Conservation (phyloP, 2,113 vertebrate species). For the Tychaedon coryphoeus region DNA sequence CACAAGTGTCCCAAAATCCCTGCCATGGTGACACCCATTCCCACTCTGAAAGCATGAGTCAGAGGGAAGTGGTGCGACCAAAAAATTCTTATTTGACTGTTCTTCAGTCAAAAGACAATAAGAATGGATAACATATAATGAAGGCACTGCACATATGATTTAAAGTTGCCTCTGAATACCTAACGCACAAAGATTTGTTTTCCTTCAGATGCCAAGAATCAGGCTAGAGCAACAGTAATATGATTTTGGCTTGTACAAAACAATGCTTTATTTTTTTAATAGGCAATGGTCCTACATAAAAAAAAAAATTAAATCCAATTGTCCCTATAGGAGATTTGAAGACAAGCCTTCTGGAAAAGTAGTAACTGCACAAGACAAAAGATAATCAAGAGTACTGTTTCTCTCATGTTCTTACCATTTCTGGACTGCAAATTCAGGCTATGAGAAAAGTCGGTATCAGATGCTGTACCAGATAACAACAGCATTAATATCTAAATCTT, state of each 20-base stretch:
- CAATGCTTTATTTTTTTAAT: background rate
- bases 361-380: background rate
- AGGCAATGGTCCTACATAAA: background rate
- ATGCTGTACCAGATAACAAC: background rate
- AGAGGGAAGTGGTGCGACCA: background rate
- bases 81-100: background rate
- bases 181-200: background rate
- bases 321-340: background rate
- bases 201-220: constrained; percentile 7
- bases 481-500: background rate
- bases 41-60: background rate
- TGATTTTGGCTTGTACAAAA: constrained; percentile 4
- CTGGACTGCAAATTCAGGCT: background rate
- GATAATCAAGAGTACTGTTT: background rate
- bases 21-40: background rate
- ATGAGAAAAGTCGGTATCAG: background rate
- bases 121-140: background rate
- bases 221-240: background rate
- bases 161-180: background rate
- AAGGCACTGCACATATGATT: background rate
- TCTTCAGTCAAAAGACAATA: background rate
- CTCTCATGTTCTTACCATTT: background rate
- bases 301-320: background rate
- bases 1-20: background rate
- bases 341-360: background rate